Base-by-base conservation (phyloP, 2,797 vertebrate genomes). In the Bradypus variegatus region DNA sequence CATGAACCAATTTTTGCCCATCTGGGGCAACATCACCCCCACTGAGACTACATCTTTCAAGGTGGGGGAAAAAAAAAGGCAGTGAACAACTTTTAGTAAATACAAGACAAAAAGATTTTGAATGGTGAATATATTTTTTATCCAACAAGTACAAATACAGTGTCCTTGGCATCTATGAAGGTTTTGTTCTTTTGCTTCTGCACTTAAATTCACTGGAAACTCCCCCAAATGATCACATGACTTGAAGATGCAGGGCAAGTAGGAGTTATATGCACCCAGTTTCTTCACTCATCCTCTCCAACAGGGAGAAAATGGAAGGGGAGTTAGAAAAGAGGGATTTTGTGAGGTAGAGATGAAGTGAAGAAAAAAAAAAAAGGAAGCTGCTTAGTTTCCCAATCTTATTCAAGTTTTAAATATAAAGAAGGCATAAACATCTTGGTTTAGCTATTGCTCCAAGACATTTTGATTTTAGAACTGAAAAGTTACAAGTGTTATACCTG, bases 371-470 rank as follows among this genome's bases (percentile, higher is more conserved):
- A 62, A 85, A 81, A 23, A 78, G 33, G 45, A 12, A 79, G 8
- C 48, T 70, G 9, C 48, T 86, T 86, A 83, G 77, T 64, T 41
- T 90, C 33, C 33, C 31, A 81, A 38, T 69, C 60, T 77, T 90
- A 87, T 65, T 86, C 89, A 65, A 88, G 90, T 58, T 93, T 84
- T 70, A 94, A 91, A 85, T 81, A 81, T 62, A 91, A 93, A 84
- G 31, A 77, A 2, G 79, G 14, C 31, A n/a, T 27, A 85, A 50
- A n/a, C 41, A 92, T 58, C 87, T 94, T 85, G 31, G 82, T 77
- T 33, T 45, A 91, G 27, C 23, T 83, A 84, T 50, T 84, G 38
- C n/a, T 85, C 36, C 14, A 88, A 91, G 55, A 78, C 65, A 89
- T 58, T 69, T 25, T 86, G 80, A 70, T 41, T 64, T 78, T 70